Percentiles rank a stretch among this genome's conserved stretches.
Evolutionary conservation across 2,797 vertebrate species (phyloP).

Genomic region (Chiloscyllium punctatum): DNA sequence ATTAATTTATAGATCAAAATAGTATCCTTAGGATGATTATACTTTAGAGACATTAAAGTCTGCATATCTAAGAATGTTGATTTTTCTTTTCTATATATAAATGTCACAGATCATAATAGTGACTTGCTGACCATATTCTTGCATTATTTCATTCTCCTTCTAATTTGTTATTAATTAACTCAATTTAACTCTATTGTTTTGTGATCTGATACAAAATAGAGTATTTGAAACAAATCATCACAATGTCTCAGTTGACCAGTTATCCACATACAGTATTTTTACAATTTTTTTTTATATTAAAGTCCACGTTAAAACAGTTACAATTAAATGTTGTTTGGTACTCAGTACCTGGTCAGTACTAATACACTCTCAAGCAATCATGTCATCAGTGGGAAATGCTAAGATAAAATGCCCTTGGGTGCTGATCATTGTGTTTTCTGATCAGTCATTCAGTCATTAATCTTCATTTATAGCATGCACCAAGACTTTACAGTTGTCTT

Average conservation of each 20-base stretch:
- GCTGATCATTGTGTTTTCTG: neutral
- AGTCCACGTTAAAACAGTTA: neutral
- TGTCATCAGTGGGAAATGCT: neutral
- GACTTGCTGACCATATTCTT: neutral
- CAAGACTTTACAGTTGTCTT: neutral
- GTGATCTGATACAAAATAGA: neutral
- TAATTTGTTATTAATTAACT: neutral
- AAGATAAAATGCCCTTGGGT: neutral
- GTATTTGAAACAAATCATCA: neutral
- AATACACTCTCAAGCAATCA: neutral
- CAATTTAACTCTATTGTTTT: neutral
- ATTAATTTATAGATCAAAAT: neutral
- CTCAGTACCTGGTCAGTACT: neutral
- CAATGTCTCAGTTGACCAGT: neutral
- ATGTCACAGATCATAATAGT: neutral
- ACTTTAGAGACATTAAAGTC: neutral
- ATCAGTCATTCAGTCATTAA: neutral
- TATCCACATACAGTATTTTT: neutral
- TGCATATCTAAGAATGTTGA: neutral
- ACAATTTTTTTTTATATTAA: neutral
- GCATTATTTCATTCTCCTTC: neutral
- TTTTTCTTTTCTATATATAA: neutral
- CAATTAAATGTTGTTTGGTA: neutral
- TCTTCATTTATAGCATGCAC: neutral
- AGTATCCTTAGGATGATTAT: neutral